Conservation (phyloP, 1,140 invertebrate species). For the Holotrichia oblita region DNA sequence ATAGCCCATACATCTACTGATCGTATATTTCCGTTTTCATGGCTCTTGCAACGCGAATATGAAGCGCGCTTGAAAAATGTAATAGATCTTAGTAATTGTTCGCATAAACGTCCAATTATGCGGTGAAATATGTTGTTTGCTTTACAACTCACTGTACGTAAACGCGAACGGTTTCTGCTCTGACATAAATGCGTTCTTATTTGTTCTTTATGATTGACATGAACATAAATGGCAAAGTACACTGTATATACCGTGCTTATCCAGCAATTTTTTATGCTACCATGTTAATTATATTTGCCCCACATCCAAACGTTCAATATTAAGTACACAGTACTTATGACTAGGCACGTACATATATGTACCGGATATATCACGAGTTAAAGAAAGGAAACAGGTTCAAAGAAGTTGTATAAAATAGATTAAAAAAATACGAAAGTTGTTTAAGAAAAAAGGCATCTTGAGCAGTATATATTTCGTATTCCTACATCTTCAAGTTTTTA, state of each 20-base stretch:
- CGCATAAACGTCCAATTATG: slow-evolving; percentile 33
- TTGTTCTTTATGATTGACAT: slow-evolving; percentile 37
- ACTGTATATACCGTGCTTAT: not conserved
- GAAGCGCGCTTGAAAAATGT: slow-evolving; percentile 26
- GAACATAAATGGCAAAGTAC: slow-evolving; percentile 31
- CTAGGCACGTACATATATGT: not conserved
- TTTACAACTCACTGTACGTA: slow-evolving; percentile 27
- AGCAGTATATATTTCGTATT: too few relatives aligned
- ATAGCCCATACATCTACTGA: not conserved
- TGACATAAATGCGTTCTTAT: slow-evolving; percentile 32
- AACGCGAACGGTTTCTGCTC: slow-evolving; percentile 6
- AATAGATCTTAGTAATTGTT: slow-evolving; percentile 26
- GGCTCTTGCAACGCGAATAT: not conserved
- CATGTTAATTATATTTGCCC: slow-evolving; percentile 30
- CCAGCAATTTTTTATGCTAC: not conserved
- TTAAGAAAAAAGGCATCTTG: too few relatives aligned
- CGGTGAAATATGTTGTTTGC: slow-evolving; percentile 30
- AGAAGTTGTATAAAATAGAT: too few relatives aligned
- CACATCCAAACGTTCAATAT: not conserved
- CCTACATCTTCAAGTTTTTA: too few relatives aligned
- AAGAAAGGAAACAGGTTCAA: too few relatives aligned
- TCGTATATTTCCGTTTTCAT: slow-evolving; percentile 24
- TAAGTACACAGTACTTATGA: not conserved
- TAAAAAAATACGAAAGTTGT: too few relatives aligned
- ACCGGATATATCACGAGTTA: too few relatives aligned